phyloP scores from a whole-genome alignment of 2,113 vertebrate species.

The Steatornis caripensis region DNA sequence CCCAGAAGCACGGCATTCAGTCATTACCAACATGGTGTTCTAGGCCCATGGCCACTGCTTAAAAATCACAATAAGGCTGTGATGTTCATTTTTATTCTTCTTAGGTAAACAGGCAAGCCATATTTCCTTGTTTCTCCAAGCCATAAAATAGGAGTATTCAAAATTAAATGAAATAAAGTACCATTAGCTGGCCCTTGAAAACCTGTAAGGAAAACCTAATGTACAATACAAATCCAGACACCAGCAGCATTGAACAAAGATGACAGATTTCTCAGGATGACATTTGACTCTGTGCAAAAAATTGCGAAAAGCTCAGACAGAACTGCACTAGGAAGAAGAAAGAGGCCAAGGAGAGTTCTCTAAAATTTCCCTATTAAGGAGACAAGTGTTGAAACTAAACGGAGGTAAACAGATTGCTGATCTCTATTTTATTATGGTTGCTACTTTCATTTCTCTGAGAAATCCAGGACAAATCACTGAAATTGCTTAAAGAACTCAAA shows the following conservation, averaged over 20 bases:
- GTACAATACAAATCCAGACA: slow-evolving; percentile 9
- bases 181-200: not conserved
- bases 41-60: not conserved
- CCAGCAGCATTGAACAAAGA: slow-evolving; percentile 21
- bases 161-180: slow-evolving; percentile 45
- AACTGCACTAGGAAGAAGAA: not conserved
- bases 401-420: not conserved
- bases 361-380: not conserved
- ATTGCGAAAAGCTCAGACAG: not conserved
- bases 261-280: not conserved
- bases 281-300: not conserved
- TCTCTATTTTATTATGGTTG: not conserved
- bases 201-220: not conserved
- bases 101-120: slow-evolving; percentile 11
- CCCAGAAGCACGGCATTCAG: not conserved
- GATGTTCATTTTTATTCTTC: slow-evolving; percentile 12
- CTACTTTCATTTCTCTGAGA: not conserved
- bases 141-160: not conserved
- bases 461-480: not conserved
- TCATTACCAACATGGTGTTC: not conserved
- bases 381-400: not conserved
- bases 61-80: not conserved
- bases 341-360: not conserved
- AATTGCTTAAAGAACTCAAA: not conserved
- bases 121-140: slow-evolving; percentile 19